phyloP scores from a whole-genome alignment of 2,888 invertebrate genomes.

The Sipha maydis region DNA sequence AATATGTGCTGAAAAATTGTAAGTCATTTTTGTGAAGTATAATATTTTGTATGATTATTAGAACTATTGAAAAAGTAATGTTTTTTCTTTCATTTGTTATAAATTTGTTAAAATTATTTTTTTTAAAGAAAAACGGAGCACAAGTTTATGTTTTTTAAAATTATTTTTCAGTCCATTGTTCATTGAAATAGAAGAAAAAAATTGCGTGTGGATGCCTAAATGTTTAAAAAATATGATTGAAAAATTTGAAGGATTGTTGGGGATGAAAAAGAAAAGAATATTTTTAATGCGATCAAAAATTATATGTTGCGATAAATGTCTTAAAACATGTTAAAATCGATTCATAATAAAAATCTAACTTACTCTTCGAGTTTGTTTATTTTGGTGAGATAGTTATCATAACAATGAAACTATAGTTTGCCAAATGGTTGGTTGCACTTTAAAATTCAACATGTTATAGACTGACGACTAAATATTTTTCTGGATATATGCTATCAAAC shows the following conservation, averaged over 20 bases:
- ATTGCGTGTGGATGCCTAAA: neutral
- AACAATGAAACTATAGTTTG: neutral
- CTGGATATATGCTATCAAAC: no score
- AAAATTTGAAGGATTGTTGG: slow-evolving; percentile 7
- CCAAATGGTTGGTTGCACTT: neutral
- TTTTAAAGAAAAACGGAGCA: neutral
- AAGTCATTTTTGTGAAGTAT: neutral
- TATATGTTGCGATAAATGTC: slow-evolving; percentile 9
- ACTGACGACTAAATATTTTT: no score
- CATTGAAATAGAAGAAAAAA: neutral
- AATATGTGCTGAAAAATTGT: slow-evolving; percentile 1
- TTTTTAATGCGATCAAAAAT: neutral
- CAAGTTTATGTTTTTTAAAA: neutral
- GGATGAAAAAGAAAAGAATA: slow-evolving; percentile 7
- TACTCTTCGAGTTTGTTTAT: no score
- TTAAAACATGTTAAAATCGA: neutral
- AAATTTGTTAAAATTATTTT: neutral
- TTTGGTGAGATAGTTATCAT: neutral
- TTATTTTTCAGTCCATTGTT: neutral
- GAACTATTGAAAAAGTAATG: neutral
- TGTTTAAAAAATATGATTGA: neutral
- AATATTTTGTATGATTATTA: neutral
- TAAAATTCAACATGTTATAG: no score
- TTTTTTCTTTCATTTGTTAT: neutral
- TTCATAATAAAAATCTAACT: neutral